A percentile compares a stretch with the other conserved stretches of the same genome.
These are phyloP conservation scores for Campoletis raptor DNA, from an alignment of 2,888 invertebrate species.

Conservation along the genomic window DNA sequence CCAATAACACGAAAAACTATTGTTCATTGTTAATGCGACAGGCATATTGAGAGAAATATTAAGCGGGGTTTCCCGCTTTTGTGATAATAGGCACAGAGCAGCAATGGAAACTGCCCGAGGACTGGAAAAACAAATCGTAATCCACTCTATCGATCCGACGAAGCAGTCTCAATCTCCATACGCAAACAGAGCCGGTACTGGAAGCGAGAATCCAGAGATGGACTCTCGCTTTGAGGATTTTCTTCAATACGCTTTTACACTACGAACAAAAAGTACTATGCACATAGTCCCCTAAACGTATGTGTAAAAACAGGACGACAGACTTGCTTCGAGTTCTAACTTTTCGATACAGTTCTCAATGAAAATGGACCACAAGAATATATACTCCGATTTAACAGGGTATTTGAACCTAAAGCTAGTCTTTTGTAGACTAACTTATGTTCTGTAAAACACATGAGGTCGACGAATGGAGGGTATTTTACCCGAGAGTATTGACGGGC, in stretches of 20 bases:
- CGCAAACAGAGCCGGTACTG: slow-evolving; percentile 35
- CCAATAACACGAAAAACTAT: slow-evolving; percentile 8
- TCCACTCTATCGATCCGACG: slow-evolving; percentile 43
- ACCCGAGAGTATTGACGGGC: background rate
- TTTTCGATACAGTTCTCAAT: slow-evolving; percentile 1
- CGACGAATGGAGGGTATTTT: background rate
- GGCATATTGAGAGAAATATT: background rate
- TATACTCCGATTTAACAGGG: slow-evolving; percentile 5
- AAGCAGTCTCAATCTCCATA: slow-evolving; percentile 46
- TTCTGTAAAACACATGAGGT: background rate
- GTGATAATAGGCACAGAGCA: slow-evolving; percentile 25
- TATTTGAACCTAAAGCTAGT: background rate
- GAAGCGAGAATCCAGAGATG: background rate
- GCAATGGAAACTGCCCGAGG: slow-evolving; percentile 28
- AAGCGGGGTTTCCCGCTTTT: background rate
- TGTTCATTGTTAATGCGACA: slow-evolving; percentile 2
- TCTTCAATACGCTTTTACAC: slow-evolving; percentile 35
- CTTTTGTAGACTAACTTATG: background rate
- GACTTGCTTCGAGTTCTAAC: background rate
- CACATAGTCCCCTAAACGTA: background rate
- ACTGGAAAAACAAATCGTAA: slow-evolving; percentile 50
- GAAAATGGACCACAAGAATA: slow-evolving; percentile 5
- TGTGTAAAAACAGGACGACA: background rate
- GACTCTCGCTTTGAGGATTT: slow-evolving; percentile 23
- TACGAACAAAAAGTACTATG: background rate